Base-by-base conservation (phyloP, 1,140 invertebrate species). In the Hormaphis cornu region DNA sequence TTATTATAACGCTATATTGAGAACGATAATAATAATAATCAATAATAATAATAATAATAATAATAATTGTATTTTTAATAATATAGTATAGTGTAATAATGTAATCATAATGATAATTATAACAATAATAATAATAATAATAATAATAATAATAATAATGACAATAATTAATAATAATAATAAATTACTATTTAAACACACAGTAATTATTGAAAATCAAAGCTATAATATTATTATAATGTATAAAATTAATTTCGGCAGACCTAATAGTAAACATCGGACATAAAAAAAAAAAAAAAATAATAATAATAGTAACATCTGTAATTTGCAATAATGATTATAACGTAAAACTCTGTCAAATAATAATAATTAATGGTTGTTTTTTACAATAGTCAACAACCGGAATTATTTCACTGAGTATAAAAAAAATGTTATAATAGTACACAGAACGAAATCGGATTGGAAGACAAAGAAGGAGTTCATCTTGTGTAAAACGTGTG, bases 391-490 rank as follows among this genome's bases (percentile, higher is more conserved):
- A 58, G 54, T 58, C 24, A 35, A 58, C 35, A 63, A 46, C 58
- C n/a, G 44, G 18, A 44, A 22, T 20, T 35, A 42, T 46, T 46
- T 42, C 18, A 63, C 58, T 44, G 28, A 40, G 40, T 63, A 63
- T 26, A 63, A 63, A 63, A 63, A 40, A 40, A 40, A 40, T 8
- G 14, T 40, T 40, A 40, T 63, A 12, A 46, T 7, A 46, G 30
- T 42, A 63, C 42, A 46, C 58, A 63, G 58, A 66, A 66, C 28
- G 61, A 48, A 66, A 66, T 66, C 28, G 35, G 20, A 66, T 44
- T 66, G 61, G 61, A 66, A 66, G 61, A 66, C 61, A 66, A 66
- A 66, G n/a, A n/a, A n/a, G 61, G 61, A 66, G 61, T 66, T 66
- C 61, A 48, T 66, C 30, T 48, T 46, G 24, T 63, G 18, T 46